phyloP scores from a whole-genome alignment of 2,113 vertebrate species.

The Archocentrus centrarchus region DNA sequence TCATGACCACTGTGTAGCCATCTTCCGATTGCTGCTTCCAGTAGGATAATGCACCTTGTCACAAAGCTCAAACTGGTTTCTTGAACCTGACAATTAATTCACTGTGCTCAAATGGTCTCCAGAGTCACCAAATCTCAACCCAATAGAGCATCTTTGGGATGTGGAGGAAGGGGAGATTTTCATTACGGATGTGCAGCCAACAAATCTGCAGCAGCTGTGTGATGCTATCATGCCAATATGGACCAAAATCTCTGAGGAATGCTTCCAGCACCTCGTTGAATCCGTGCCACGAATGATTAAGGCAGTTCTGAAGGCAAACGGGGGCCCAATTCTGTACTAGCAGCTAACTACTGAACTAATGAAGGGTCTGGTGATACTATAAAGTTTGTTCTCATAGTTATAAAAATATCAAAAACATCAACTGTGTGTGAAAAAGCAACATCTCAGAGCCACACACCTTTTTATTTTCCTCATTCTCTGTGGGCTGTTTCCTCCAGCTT shows the following conservation, averaged over 20 bases:
- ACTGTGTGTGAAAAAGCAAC: conserved; percentile 36
- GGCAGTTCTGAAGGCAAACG: background rate
- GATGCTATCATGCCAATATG: background rate
- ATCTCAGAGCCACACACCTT: conserved; percentile 10
- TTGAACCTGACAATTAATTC: background rate
- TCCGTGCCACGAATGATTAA: background rate
- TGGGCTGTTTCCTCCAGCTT: conserved; percentile 47
- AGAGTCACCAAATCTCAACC: background rate
- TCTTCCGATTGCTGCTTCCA: background rate
- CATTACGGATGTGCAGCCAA: background rate
- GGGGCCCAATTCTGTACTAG: no score
- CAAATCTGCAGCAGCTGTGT: background rate
- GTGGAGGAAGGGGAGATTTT: background rate
- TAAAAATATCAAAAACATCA: background rate
- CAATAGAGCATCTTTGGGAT: background rate
- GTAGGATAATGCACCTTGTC: background rate
- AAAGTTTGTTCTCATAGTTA: background rate
- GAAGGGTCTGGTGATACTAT: background rate
- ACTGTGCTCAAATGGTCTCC: background rate
- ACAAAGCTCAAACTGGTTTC: background rate
- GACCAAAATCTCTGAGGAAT: background rate
- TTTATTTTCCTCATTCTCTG: conserved; percentile 33
- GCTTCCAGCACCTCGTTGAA: background rate
- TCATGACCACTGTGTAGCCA: background rate
- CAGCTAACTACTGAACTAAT: background rate